phyloP scores from a whole-genome alignment of 2,888 invertebrate genomes.

The Agapostemon virescens region DNA sequence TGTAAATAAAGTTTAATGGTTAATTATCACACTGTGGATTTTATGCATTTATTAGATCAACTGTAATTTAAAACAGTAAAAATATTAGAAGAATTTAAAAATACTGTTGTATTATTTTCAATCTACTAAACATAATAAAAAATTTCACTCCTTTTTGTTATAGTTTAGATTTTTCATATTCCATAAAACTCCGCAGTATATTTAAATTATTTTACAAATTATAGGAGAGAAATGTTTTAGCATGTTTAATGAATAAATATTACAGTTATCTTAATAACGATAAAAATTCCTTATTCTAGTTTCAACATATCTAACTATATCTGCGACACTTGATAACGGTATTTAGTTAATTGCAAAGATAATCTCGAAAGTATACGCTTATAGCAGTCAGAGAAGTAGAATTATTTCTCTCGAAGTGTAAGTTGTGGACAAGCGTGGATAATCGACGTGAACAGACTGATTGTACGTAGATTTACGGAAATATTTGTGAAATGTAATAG shows the following conservation, averaged over 20 bases:
- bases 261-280: not conserved
- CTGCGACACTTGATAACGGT: not conserved
- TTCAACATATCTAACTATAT: not conserved
- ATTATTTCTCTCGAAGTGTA: not conserved
- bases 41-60: no score
- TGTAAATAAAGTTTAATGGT: no score
- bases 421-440: not conserved
- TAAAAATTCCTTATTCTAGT: not conserved
- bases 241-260: not conserved
- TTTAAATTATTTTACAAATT: not conserved
- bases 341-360: not conserved
- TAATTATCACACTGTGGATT: no score
- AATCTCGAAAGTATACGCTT: not conserved
- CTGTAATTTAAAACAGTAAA: not conserved
- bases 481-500: not conserved
- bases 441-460: constrained; percentile 2
- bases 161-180: not conserved
- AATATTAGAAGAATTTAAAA: not conserved
- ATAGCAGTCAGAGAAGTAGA: not conserved
- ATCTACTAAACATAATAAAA: no score
- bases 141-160: not conserved
- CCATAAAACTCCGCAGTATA: not conserved
- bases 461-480: not conserved
- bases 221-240: not conserved
- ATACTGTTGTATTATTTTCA: not conserved